Percentiles rank a stretch among this genome's conserved stretches.
Evolutionary conservation across 2,888 invertebrate species (phyloP).

Genomic region (Andrena bucephala): DNA sequence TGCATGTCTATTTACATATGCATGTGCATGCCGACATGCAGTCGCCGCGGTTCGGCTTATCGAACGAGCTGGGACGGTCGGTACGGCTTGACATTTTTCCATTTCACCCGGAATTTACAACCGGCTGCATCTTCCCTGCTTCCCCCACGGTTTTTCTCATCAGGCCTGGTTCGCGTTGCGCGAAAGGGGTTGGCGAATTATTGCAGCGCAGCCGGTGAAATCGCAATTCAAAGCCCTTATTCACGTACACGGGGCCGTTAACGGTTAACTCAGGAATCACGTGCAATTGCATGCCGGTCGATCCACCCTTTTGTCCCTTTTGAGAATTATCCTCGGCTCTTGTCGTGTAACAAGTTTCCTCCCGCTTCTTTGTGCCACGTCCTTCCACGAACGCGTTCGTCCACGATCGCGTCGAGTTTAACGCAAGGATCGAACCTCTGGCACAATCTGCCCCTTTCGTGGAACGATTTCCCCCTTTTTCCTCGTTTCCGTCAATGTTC

Average conservation of each 20-base stretch:
- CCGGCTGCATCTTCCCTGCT: constrained; percentile 53
- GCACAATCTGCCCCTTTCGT: constrained; percentile 6
- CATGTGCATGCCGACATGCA: constrained; percentile 67
- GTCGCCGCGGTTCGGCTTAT: constrained; percentile 70
- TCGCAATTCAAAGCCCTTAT: not conserved
- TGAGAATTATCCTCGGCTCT: constrained; percentile 13
- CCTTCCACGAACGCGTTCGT: not conserved
- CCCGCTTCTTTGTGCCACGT: not conserved
- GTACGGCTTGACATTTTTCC: constrained; percentile 70
- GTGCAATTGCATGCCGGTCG: not conserved
- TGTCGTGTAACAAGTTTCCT: not conserved
- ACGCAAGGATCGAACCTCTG: constrained; percentile 19
- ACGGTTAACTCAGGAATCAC: not conserved
- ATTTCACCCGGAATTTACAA: constrained; percentile 67
- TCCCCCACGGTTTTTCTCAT: constrained; percentile 56
- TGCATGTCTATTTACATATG: constrained; percentile 69
- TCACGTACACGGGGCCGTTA: not conserved
- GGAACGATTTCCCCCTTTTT: constrained; percentile 25
- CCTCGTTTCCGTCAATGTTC: constrained; percentile 29
- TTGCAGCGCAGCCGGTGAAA: constrained; percentile 14
- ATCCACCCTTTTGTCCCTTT: not conserved
- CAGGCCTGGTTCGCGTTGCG: constrained; percentile 31
- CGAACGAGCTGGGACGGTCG: constrained; percentile 57
- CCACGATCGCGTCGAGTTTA: constrained; percentile 20
- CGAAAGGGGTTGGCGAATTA: constrained; percentile 10